Evolutionary conservation across 64 coral and sea anemone species (phyloP).

Genomic region (Pocillopora verrucosa): DNA sequence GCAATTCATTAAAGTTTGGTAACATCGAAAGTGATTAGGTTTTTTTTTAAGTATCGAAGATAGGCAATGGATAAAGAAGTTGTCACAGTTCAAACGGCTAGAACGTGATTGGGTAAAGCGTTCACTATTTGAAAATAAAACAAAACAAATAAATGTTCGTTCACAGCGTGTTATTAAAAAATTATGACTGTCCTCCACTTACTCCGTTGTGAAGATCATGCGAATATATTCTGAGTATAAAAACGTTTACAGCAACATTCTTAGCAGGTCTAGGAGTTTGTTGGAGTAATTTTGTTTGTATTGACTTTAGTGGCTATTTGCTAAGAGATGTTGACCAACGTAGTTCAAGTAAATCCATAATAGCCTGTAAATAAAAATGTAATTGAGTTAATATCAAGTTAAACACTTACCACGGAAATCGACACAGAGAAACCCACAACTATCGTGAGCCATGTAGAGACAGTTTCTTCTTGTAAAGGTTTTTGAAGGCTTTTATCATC

Average conservation of each 20-base stretch:
- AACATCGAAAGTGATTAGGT: too few relatives aligned
- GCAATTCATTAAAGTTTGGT: too few relatives aligned
- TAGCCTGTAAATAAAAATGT: conserved; percentile 1
- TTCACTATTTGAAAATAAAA: too few relatives aligned
- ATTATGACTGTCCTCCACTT: too few relatives aligned
- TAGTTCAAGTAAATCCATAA: not conserved
- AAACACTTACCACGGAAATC: conserved; percentile 32
- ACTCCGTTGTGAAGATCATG: too few relatives aligned
- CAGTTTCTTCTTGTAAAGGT: conserved; percentile 40
- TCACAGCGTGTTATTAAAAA: too few relatives aligned
- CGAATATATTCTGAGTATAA: not conserved
- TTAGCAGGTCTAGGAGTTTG: not conserved
- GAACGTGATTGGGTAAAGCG: too few relatives aligned
- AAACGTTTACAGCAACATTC: not conserved
- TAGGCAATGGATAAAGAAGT: too few relatives aligned
- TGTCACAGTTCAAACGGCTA: too few relatives aligned
- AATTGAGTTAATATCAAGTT: not conserved
- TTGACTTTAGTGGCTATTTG: not conserved
- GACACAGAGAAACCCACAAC: conserved; percentile 27
- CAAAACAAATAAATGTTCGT: too few relatives aligned
- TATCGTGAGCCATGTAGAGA: conserved; percentile 38
- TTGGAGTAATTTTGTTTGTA: conserved; percentile 8
- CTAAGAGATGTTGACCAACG: not conserved
- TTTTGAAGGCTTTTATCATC: conserved; percentile 41
- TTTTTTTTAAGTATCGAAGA: too few relatives aligned